Evolutionary conservation across 2,888 invertebrate genomes (phyloP).

Genomic region (Drosophila diplacantha): DNA sequence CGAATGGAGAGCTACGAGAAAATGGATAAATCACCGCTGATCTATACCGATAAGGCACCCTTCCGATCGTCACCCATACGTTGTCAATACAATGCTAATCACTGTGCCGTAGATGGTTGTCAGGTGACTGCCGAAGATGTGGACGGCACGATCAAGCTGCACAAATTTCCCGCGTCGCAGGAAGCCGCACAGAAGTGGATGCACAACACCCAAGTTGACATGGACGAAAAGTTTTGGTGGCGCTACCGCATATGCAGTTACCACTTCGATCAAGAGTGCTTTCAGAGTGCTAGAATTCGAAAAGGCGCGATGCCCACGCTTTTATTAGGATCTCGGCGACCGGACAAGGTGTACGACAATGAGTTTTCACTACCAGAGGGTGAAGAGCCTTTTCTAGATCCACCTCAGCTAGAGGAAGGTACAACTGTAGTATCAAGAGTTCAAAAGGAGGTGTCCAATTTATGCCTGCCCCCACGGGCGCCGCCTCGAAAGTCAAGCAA

Average conservation of each 20-base stretch:
- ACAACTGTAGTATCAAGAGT: not conserved
- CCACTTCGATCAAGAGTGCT: conserved; percentile 64
- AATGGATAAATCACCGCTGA: conserved; percentile 29
- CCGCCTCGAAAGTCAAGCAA: conserved; percentile 61
- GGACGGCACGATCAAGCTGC: conserved; percentile 49
- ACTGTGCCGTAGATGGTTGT: conserved; percentile 61
- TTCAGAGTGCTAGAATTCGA: conserved; percentile 53
- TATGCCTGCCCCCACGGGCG: conserved; percentile 42
- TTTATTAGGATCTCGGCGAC: conserved; percentile 47
- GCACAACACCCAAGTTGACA: conserved; percentile 62
- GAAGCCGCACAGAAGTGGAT: conserved; percentile 62
- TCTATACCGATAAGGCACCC: not conserved
- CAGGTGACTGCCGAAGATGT: conserved; percentile 45
- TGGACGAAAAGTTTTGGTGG: conserved; percentile 55
- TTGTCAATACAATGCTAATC: conserved; percentile 45
- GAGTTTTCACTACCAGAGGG: conserved; percentile 43
- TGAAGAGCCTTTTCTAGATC: conserved; percentile 3
- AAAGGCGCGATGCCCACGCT: conserved; percentile 68
- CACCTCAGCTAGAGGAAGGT: not conserved
- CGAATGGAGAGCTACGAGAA: conserved; percentile 58
- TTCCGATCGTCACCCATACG: conserved; percentile 8
- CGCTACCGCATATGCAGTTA: conserved; percentile 67
- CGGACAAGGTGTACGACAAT: conserved; percentile 48
- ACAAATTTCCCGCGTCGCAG: conserved; percentile 59
- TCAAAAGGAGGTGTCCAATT: not conserved